These are phyloP conservation scores for Dryobates pubescens DNA, from an alignment of 2,797 vertebrate species.

Conservation along the genomic window DNA sequence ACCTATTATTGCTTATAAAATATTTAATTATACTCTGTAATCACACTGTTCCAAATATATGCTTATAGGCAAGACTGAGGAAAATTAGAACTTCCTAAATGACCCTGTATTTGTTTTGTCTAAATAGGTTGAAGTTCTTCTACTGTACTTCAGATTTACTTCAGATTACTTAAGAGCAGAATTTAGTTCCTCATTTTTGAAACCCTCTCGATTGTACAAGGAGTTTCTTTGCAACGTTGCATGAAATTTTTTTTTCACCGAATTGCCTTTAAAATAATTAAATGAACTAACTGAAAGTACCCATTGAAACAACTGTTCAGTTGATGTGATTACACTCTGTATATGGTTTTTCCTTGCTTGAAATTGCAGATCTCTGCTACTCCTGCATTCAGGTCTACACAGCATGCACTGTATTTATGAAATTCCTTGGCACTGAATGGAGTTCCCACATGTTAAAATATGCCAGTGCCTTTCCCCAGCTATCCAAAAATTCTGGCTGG, in stretches of 20 bases:
- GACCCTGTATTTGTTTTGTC: background rate
- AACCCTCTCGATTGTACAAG: background rate
- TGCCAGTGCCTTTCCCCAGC: background rate
- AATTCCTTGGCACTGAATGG: background rate
- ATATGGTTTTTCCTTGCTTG: background rate
- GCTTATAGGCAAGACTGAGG: background rate
- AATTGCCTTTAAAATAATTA: background rate
- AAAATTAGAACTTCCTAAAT: background rate
- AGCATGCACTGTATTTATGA: background rate
- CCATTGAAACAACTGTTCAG: slow-evolving; percentile 35
- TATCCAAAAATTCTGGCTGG: background rate
- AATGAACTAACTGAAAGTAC: background rate
- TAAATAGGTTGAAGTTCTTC: background rate
- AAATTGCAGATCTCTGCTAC: background rate
- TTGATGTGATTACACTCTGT: slow-evolving; percentile 64
- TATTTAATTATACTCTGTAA: background rate
- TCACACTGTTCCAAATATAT: background rate
- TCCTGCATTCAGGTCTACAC: background rate
- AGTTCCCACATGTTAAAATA: background rate
- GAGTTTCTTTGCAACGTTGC: background rate
- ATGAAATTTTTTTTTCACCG: background rate
- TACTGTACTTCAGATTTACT: background rate
- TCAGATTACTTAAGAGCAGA: background rate
- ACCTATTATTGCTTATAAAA: background rate
- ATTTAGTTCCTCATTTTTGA: background rate